A percentile compares a stretch with the other conserved stretches of the same genome.
Conservation (phyloP, 2,888 invertebrate species). For the Nemotelus nigrinus region DNA sequence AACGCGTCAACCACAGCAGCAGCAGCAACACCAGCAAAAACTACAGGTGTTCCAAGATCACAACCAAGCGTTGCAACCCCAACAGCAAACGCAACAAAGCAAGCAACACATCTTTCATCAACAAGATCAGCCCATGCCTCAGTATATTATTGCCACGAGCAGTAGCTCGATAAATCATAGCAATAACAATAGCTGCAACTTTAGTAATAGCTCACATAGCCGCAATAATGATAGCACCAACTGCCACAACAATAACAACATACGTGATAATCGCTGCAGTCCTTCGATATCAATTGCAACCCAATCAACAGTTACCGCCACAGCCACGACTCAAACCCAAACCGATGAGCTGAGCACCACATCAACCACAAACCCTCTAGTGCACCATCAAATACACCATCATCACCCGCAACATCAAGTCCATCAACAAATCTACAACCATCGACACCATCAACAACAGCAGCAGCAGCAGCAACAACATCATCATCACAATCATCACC, state of each 20-base stretch:
- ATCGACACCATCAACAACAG: conserved; percentile 37
- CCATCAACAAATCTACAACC: conserved; percentile 41
- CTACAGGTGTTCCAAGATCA: conserved; percentile 45
- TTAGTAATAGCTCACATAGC: conserved; percentile 40
- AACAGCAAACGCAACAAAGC: conserved; percentile 47
- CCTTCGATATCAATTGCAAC: conserved; percentile 51
- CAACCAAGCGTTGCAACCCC: conserved; percentile 23
- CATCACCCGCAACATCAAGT: conserved; percentile 43
- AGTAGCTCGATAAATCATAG: conserved; percentile 46
- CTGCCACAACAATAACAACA: conserved; percentile 48
- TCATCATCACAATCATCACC: conserved; percentile 5
- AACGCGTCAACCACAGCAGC: conserved; percentile 18
- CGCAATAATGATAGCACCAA: conserved; percentile 50
- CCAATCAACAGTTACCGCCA: conserved; percentile 53
- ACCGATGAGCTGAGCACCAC: conserved; percentile 57
- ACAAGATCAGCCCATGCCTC: conserved; percentile 51
- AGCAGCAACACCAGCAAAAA: conserved; percentile 52
- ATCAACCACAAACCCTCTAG: conserved; percentile 46
- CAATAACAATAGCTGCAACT: conserved; percentile 51
- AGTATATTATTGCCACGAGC: conserved; percentile 54
- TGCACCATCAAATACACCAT: conserved; percentile 45
- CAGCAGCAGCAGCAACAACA: conserved; percentile 46
- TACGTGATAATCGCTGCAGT: conserved; percentile 50
- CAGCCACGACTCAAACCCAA: conserved; percentile 62
- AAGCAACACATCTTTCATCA: conserved; percentile 22